Evolutionary conservation across 1,140 invertebrate species (phyloP).

Genomic region (Drosophila albomicans): DNA sequence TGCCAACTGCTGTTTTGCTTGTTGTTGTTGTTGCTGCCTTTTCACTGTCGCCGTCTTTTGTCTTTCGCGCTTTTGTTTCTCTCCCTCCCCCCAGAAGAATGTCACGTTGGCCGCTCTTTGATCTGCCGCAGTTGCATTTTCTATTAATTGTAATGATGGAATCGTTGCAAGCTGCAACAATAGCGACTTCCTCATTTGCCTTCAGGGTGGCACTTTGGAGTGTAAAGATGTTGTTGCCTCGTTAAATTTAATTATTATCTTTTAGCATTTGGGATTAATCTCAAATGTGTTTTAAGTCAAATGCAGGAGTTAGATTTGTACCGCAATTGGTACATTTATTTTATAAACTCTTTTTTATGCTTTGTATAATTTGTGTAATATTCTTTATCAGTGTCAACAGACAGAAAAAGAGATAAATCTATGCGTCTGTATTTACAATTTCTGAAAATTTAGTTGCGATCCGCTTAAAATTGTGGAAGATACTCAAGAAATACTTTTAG

Average conservation of each 20-base stretch:
- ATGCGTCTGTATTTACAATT: too few species aligned
- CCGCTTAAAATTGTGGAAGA: too few species aligned
- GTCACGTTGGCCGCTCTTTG: constrained; percentile 54
- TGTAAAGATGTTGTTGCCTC: constrained; percentile 35
- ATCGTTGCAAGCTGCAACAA: constrained; percentile 57
- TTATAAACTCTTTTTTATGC: too few species aligned
- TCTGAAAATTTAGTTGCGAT: too few species aligned
- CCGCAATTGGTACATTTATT: too few species aligned
- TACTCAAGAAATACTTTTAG: too few species aligned
- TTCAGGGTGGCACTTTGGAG: constrained; percentile 2
- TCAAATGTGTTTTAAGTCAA: background rate
- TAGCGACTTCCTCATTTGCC: constrained; percentile 26
- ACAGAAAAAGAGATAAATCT: too few species aligned
- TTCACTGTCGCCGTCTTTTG: constrained; percentile 79
- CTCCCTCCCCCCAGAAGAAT: constrained; percentile 21
- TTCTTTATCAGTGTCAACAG: too few species aligned
- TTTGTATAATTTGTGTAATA: too few species aligned
- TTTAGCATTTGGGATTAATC: background rate
- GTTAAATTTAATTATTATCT: constrained; percentile 61
- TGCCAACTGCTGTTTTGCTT: constrained; percentile 34
- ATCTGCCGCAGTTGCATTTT: constrained; percentile 70
- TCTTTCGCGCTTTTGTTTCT: constrained; percentile 72
- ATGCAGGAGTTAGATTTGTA: too few species aligned
- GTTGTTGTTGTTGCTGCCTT: constrained; percentile 64
- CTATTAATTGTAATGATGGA: constrained; percentile 79